Percentiles rank a stretch among this genome's conserved stretches.
Conservation (phyloP, 1,140 invertebrate genomes). For the Globodera rostochiensis region DNA sequence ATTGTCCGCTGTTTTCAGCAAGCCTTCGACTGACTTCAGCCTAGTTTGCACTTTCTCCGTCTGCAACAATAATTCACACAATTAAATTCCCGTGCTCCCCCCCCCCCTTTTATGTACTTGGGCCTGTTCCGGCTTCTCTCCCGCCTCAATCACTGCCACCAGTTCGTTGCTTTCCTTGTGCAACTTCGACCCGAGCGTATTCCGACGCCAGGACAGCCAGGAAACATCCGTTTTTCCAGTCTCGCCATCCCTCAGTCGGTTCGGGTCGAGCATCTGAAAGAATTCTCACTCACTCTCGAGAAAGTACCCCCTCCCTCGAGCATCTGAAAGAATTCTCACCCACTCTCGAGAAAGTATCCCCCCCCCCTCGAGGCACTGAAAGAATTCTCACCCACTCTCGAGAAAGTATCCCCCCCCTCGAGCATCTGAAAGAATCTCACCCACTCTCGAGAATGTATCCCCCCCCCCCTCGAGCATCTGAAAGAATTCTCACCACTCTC, state of each 20-base stretch:
- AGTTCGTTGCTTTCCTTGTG: slow-evolving; percentile 45
- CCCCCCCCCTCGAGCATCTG: too few species aligned
- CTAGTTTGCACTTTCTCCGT: neutral
- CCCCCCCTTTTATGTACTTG: neutral
- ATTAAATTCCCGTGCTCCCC: neutral
- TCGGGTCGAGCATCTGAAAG: slow-evolving; percentile 36
- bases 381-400: too few species aligned
- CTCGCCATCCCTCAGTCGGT: slow-evolving; percentile 35
- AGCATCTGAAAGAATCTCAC: too few species aligned
- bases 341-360: too few species aligned
- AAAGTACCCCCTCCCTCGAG: neutral
- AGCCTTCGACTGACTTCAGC: slow-evolving; percentile 26
- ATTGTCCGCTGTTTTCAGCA: slow-evolving; percentile 37
- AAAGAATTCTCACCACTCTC: too few species aligned
- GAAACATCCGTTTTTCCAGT: slow-evolving; percentile 43
- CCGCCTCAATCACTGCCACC: slow-evolving; percentile 27
- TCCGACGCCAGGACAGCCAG: slow-evolving; percentile 43
- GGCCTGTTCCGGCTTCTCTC: slow-evolving; percentile 9
- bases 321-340: too few species aligned
- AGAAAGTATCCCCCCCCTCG: too few species aligned
- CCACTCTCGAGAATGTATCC: too few species aligned
- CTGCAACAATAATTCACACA: neutral
- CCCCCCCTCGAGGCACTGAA: too few species aligned
- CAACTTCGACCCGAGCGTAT: slow-evolving; percentile 40
- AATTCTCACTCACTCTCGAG: neutral